Evolutionary conservation across 2,113 vertebrate species (phyloP), one percentile per base, ranked within the genome.

Genomic region (Peromyscus polionotus): DNA sequence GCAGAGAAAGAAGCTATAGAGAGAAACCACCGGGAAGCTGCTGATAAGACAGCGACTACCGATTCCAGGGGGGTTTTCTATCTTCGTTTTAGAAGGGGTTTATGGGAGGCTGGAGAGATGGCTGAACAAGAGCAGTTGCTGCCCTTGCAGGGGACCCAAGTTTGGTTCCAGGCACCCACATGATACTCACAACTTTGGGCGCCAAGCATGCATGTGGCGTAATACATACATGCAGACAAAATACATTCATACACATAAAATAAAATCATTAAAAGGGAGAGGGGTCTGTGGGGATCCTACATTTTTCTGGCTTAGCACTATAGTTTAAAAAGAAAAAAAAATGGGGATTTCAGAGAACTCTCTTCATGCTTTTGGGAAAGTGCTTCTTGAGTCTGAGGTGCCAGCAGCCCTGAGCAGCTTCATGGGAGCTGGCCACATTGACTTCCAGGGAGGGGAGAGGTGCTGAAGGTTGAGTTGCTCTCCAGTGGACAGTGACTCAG

Each of bases 1-100:
- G 28, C 81, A 70, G 68, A 90, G 67, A 92, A 77, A 51, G 14
- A 94, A 91, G 45, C 65, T 94, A 33, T 75, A 87, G 57, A 39
- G 81, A 81, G 73, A 91, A 70, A 7, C 72, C 48, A 90, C 28
- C 28, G 5, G 57, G 33, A 91, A 76, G 61, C 48, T 68, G 88
- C 14, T 6, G 26, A 42, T 48, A 8, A 83, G 36, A 39, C 36
- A 51, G 16, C 36, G 84, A 67, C 28, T 36, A 0, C 9, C 13
- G 20, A 17, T 72, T 70, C 24, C 65, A 54, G 91, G 57, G 57
- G 26, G 9, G 2, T 0, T 80, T 9, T n/a, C 39, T 42, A 1
- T 75, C 75, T 84, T 89, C 17, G n/a, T 92, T 73, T 92, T 11
- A 42, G 0, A 67, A 72, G 39, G n/a, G 19, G 85, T 65, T 85